These are phyloP conservation scores for Atherinosoma microstoma DNA, from an alignment of 2,797 vertebrate species.

Conservation along the genomic window DNA sequence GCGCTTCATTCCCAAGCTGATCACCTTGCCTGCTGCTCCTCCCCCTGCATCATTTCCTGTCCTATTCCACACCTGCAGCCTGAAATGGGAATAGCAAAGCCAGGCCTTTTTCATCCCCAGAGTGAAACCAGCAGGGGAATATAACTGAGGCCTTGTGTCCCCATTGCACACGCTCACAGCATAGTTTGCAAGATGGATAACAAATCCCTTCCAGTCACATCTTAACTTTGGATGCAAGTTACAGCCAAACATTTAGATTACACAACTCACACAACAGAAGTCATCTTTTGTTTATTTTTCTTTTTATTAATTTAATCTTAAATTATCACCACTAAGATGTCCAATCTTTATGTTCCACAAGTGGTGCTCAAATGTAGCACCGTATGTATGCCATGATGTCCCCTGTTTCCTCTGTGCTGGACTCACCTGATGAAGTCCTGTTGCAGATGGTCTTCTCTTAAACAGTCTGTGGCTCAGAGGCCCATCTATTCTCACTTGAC, in stretches of 20 bases:
- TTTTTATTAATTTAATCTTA: not conserved
- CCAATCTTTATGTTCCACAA: slow-evolving; percentile 44
- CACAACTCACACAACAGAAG: not conserved
- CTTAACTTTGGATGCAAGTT: not conserved
- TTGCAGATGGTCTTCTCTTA: slow-evolving; percentile 66
- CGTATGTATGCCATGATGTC: slow-evolving; percentile 54
- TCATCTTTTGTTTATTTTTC: not conserved
- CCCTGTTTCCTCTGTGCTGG: slow-evolving; percentile 46
- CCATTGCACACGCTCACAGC: not conserved
- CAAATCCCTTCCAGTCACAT: not conserved
- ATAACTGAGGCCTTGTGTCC: slow-evolving; percentile 45
- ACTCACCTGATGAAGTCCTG: slow-evolving; percentile 49
- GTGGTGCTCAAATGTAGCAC: slow-evolving; percentile 32
- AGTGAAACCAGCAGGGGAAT: slow-evolving; percentile 65
- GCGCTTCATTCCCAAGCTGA: slow-evolving; percentile 47
- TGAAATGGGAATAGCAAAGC: slow-evolving; percentile 71
- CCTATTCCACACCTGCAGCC: slow-evolving; percentile 80
- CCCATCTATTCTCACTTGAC: slow-evolving; percentile 60
- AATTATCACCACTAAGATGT: slow-evolving; percentile 25
- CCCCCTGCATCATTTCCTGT: slow-evolving; percentile 56
- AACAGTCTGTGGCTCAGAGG: slow-evolving; percentile 69
- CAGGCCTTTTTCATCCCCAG: slow-evolving; percentile 56
- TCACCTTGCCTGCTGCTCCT: slow-evolving; percentile 46
- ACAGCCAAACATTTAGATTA: not conserved
- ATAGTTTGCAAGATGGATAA: not conserved